Percentiles rank a stretch among this genome's conserved stretches.
phyloP scores from a whole-genome alignment of 2,797 vertebrate genomes.

The Aphelocoma californica region DNA sequence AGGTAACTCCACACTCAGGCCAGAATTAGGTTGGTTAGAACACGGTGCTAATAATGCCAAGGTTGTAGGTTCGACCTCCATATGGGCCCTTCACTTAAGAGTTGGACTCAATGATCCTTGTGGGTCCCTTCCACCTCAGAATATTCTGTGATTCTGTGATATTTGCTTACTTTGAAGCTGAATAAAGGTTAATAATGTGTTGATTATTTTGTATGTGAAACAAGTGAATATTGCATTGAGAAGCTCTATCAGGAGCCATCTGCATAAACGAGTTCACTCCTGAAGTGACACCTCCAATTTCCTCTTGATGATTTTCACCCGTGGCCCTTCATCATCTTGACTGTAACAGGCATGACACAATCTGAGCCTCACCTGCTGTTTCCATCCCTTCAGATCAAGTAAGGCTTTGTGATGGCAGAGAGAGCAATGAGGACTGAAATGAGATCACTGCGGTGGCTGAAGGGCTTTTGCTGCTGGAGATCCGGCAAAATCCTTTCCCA shows the following conservation, averaged over 20 bases:
- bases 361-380: neutral
- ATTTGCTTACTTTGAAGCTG: neutral
- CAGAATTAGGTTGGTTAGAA: neutral
- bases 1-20: neutral
- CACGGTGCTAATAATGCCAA: accelerated
- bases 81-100: neutral
- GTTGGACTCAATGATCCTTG: neutral
- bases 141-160: neutral
- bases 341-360: neutral
- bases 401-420: neutral
- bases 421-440: neutral
- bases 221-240: neutral
- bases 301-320: neutral
- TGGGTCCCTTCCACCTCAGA: neutral
- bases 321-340: neutral
- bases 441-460: neutral
- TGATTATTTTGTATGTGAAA: neutral
- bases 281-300: conserved; percentile 7
- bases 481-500: neutral
- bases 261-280: neutral
- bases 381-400: conserved; percentile 8
- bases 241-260: neutral
- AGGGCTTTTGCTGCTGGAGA: neutral
- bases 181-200: neutral
- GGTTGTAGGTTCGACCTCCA: neutral